Percentiles rank a stretch among this genome's conserved stretches.
phyloP scores from a whole-genome alignment of 2,888 invertebrate genomes.

The Epsilonema sp. region DNA sequence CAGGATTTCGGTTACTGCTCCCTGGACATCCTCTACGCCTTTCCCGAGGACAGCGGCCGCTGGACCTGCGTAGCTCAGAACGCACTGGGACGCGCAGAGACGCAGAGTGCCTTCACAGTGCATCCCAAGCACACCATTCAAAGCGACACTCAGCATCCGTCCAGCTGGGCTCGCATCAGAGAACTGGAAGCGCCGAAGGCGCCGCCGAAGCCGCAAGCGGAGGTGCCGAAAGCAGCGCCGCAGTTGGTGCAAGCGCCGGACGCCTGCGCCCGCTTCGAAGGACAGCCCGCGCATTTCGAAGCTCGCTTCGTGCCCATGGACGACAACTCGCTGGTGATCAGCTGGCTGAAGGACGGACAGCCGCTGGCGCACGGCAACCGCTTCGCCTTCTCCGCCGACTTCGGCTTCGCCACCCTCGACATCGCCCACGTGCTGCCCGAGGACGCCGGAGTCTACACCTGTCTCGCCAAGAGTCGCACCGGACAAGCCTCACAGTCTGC shows the following conservation, averaged over 20 bases:
- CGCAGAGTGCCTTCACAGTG: constrained; percentile 50
- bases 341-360: constrained; percentile 46
- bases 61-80: constrained; percentile 73
- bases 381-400: constrained; percentile 40
- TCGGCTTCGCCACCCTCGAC: constrained; percentile 76
- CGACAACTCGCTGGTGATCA: constrained; percentile 69
- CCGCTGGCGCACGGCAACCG: constrained; percentile 22
- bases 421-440: constrained; percentile 64
- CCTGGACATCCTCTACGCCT: constrained; percentile 75
- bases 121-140: constrained; percentile 38
- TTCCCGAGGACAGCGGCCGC: constrained; percentile 83
- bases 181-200: constrained; percentile 6
- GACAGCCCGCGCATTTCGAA: constrained; percentile 72
- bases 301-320: constrained; percentile 74
- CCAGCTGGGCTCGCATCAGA: constrained; percentile 24
- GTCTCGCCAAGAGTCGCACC: constrained; percentile 28
- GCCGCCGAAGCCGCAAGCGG: neutral
- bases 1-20: constrained; percentile 92
- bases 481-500: constrained; percentile 17
- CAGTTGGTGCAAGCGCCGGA: constrained; percentile 22
- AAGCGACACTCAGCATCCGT: constrained; percentile 18
- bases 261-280: constrained; percentile 29
- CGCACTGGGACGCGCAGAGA: constrained; percentile 79
- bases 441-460: constrained; percentile 75
- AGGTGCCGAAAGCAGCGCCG: constrained; percentile 10